Evolutionary conservation across 1,140 invertebrate species (phyloP).

Genomic region (Samia ricini): DNA sequence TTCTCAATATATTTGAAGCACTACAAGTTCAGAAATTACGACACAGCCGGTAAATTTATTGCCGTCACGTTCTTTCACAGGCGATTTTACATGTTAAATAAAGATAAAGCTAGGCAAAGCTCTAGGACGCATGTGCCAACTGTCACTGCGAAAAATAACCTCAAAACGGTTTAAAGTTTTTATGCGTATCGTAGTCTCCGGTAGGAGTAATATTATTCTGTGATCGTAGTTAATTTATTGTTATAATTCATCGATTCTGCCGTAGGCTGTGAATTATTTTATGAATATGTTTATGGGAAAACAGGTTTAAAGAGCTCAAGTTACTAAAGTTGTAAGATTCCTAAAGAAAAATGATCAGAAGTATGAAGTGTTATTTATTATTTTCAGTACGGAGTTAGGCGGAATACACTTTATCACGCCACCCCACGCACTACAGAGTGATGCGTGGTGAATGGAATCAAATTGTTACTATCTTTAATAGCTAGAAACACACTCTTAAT

Average conservation of each 20-base stretch:
- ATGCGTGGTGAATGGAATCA: too few species aligned
- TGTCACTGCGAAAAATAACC: slow-evolving; percentile 19
- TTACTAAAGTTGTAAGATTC: too few species aligned
- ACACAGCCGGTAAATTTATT: slow-evolving; percentile 34
- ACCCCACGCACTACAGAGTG: too few species aligned
- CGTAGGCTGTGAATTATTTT: slow-evolving; percentile 26
- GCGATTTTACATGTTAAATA: slow-evolving; percentile 2
- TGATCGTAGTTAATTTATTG: slow-evolving; percentile 29
- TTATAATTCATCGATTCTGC: slow-evolving; percentile 34
- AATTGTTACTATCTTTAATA: too few species aligned
- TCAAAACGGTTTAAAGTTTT: slow-evolving; percentile 37
- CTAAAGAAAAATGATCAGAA: neutral
- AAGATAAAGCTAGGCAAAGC: neutral
- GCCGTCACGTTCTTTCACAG: slow-evolving; percentile 41
- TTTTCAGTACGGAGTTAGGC: too few species aligned
- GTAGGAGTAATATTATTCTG: too few species aligned
- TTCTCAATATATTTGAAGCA: slow-evolving; percentile 22
- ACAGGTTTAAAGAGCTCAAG: slow-evolving; percentile 11
- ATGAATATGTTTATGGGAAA: slow-evolving; percentile 24
- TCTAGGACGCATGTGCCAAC: slow-evolving; percentile 3
- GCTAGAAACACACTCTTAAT: too few species aligned
- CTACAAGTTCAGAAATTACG: slow-evolving; percentile 39
- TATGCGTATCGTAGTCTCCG: slow-evolving; percentile 22
- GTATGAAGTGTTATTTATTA: neutral
- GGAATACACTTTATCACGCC: too few species aligned